Evolutionary conservation across 1,140 invertebrate species (phyloP), one percentile per base, ranked within the genome.

Genomic region (Argopecten irradians): DNA sequence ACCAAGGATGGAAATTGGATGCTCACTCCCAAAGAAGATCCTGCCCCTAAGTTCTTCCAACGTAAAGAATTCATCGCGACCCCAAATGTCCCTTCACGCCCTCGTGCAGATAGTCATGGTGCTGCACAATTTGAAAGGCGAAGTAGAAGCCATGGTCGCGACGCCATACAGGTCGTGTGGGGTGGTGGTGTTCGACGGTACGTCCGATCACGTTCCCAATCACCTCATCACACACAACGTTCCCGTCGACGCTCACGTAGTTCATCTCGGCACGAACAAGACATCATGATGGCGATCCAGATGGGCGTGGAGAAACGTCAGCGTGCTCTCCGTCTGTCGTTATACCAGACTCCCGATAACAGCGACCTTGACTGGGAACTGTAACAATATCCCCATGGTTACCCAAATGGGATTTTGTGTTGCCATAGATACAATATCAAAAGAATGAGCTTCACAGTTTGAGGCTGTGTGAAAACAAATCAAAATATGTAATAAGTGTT

Each of bases 271-370:
- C 85, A 83, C 19, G 89, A 90, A 32, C 82, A 71, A 32, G 92
- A 92, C 36, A 87, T 92, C 7, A 88, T 91, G 33, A 85, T 87
- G 46, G 92, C 90, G 0, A 89, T 93, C 32, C 91, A 93, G 89
- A 87, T 87, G 16, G 91, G 92, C 13, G 86, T 93, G 89, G 91
- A 93, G 89, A 91, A 91, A 83, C 43, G 92, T 32, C 91, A 92
- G 84, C 85, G 91, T 28, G 92, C 92, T 0, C 55, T 92, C 0
- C 84, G 92, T 82, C 89, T 92, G 71, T 92, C 92, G 32, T 28
- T 92, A 28, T 92, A 93, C 41, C 90, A 93, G 39, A 85, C 92
- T 13, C 88, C 90, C 0, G 89, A 90, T 22, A 82, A 86, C 11
- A 88, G 86, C 34, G 88, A 93, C 84, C 88, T 90, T 19, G 90